A percentile compares a stretch with the other conserved stretches of the same genome.
phyloP scores from a whole-genome alignment of 2,113 vertebrate genomes.

The Sphaerodactylus townsendi region DNA sequence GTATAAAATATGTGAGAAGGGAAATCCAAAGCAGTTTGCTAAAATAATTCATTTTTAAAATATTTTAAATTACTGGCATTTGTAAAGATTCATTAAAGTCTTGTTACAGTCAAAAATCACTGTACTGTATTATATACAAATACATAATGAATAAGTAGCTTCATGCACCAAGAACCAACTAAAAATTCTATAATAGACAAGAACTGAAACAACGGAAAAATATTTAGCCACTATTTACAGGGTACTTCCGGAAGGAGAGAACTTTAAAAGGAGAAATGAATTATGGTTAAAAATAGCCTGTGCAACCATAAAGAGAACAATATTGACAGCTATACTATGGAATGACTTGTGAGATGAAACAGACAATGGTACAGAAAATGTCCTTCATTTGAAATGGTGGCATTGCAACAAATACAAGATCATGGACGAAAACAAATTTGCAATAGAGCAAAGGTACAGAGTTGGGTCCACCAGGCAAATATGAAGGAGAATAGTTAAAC shows the following conservation, averaged over 20 bases:
- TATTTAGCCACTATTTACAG: conserved; percentile 20
- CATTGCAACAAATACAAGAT: background rate
- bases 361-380: conserved; percentile 17
- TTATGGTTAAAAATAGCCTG: background rate
- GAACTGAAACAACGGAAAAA: background rate
- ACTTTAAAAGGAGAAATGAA: conserved; percentile 20
- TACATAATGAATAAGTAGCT: conserved; percentile 7
- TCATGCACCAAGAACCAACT: conserved; percentile 10
- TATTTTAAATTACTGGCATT: background rate
- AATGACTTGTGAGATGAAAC: background rate
- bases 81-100: background rate
- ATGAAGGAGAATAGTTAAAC: conserved; percentile 31
- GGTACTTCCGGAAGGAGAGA: background rate
- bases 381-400: background rate
- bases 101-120: background rate
- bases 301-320: conserved; percentile 14
- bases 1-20: background rate
- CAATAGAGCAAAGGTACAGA: background rate
- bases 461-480: conserved; percentile 24
- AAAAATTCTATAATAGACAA: conserved; percentile 26
- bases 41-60: background rate
- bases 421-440: background rate
- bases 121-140: conserved; percentile 8
- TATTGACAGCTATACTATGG: background rate
- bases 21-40: background rate